Percentiles rank a stretch among this genome's conserved stretches.
Conservation (phyloP, 2,888 invertebrate genomes). For the Oeneis ivallda region DNA sequence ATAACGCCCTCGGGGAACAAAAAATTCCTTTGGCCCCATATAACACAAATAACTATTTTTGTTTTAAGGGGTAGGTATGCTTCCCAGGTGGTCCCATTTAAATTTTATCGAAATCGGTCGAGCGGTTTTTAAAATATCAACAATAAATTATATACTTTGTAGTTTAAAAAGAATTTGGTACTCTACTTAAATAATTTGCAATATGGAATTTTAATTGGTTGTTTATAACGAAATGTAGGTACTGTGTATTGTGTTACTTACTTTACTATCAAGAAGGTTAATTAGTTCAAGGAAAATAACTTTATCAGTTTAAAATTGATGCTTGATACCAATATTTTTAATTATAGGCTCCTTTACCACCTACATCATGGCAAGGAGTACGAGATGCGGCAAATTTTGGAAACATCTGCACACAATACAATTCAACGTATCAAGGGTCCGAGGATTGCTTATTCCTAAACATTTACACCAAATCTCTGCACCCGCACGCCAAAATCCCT, state of each 20-base stretch:
- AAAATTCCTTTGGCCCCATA: too few species aligned
- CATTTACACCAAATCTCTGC: conserved; percentile 55
- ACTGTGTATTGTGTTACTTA: neutral
- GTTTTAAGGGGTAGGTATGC: too few species aligned
- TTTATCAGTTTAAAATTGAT: neutral
- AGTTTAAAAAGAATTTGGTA: too few species aligned
- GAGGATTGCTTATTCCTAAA: conserved; percentile 67
- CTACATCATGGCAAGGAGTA: conserved; percentile 55
- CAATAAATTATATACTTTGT: too few species aligned
- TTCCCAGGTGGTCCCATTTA: too few species aligned
- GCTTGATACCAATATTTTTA: neutral
- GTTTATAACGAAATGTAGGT: neutral
- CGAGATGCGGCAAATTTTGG: conserved; percentile 61
- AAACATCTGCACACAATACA: conserved; percentile 60
- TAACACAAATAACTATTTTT: too few species aligned
- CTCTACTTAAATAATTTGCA: too few species aligned
- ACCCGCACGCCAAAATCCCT: conserved; percentile 49
- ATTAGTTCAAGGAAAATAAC: neutral
- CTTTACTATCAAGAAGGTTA: neutral
- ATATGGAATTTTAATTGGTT: neutral
- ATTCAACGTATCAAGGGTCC: conserved; percentile 52
- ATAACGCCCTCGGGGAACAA: too few species aligned
- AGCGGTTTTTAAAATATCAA: too few species aligned
- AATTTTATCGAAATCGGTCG: too few species aligned
- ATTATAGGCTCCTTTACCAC: conserved; percentile 59